Evolutionary conservation across 2,888 invertebrate genomes (phyloP).

Genomic region (Drosophila anomelani): DNA sequence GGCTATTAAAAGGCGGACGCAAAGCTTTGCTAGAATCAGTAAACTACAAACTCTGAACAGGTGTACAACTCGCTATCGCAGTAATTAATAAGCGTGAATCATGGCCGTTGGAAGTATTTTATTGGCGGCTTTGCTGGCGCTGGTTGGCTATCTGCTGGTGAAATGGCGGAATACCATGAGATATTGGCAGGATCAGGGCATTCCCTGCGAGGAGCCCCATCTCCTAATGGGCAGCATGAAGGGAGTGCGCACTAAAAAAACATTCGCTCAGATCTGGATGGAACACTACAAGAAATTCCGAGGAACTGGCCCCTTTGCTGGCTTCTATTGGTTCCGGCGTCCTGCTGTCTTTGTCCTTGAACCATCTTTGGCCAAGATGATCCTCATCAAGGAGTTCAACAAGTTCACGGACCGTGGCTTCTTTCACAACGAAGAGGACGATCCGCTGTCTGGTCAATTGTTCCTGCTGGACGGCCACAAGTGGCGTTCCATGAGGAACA

Average conservation of each 20-base stretch:
- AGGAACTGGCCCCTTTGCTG: slow-evolving; percentile 68
- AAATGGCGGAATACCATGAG: slow-evolving; percentile 38
- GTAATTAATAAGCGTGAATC: not conserved
- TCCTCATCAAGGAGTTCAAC: slow-evolving; percentile 80
- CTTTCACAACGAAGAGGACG: slow-evolving; percentile 79
- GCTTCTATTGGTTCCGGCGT: slow-evolving; percentile 75
- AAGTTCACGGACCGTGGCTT: slow-evolving; percentile 83
- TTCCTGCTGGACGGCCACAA: slow-evolving; percentile 81
- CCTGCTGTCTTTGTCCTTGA: slow-evolving; percentile 69
- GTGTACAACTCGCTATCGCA: not conserved
- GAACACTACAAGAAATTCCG: slow-evolving; percentile 61
- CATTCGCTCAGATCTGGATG: slow-evolving; percentile 49
- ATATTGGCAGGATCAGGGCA: slow-evolving; percentile 59
- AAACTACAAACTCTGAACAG: not conserved
- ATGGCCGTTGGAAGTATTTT: slow-evolving; percentile 52
- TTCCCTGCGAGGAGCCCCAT: slow-evolving; percentile 63
- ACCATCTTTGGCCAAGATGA: slow-evolving; percentile 63
- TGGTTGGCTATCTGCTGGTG: slow-evolving; percentile 57
- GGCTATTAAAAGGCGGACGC: not conserved
- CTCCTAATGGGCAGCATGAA: slow-evolving; percentile 62
- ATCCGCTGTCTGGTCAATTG: slow-evolving; percentile 83
- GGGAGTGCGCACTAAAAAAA: slow-evolving; percentile 43
- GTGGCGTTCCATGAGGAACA: slow-evolving; percentile 85
- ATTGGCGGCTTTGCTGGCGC: slow-evolving; percentile 36
- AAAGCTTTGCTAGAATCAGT: slow-evolving; percentile 15